Evolutionary conservation across 2,797 vertebrate genomes (phyloP).

Genomic region (Ptychadena robeensis): DNA sequence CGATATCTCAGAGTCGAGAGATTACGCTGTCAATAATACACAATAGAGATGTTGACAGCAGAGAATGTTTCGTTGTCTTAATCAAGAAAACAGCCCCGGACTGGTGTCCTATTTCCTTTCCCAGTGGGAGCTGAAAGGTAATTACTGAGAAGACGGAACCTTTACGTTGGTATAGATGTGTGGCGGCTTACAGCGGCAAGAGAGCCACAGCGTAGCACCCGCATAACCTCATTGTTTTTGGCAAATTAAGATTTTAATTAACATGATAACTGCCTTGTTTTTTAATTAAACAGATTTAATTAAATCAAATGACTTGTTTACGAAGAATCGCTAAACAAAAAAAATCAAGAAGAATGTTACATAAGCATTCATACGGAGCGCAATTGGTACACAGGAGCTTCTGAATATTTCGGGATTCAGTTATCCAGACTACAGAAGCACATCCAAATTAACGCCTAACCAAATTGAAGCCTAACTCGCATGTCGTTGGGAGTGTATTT

Average conservation of each 20-base stretch:
- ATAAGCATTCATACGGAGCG: slow-evolving; percentile 60
- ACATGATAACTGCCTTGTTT: slow-evolving; percentile 62
- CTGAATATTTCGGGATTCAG: slow-evolving; percentile 31
- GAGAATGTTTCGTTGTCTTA: slow-evolving; percentile 58
- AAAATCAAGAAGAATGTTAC: slow-evolving; percentile 53
- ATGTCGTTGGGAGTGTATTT: too few species aligned
- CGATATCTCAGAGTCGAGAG: background rate
- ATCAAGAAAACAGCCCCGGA: slow-evolving; percentile 52
- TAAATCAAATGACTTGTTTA: slow-evolving; percentile 65
- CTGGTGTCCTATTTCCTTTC: slow-evolving; percentile 49
- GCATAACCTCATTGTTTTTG: slow-evolving; percentile 30
- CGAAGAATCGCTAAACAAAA: slow-evolving; percentile 57
- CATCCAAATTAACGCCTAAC: too few species aligned
- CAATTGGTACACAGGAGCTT: slow-evolving; percentile 36
- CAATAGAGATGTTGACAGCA: slow-evolving; percentile 50
- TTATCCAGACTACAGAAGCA: background rate
- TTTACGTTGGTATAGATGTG: slow-evolving; percentile 54
- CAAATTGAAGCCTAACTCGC: background rate
- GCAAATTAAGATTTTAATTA: slow-evolving; percentile 67
- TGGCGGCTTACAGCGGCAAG: slow-evolving; percentile 40
- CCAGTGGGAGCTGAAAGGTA: slow-evolving; percentile 53
- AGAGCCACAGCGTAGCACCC: slow-evolving; percentile 33
- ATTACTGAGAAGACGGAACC: slow-evolving; percentile 44
- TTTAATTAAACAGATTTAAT: slow-evolving; percentile 62
- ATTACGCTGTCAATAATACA: slow-evolving; percentile 47